Percentiles rank a stretch among this genome's conserved stretches.
These are phyloP conservation scores for Fistularia tabacaria DNA, from an alignment of 2,797 vertebrate genomes.

Conservation along the genomic window DNA sequence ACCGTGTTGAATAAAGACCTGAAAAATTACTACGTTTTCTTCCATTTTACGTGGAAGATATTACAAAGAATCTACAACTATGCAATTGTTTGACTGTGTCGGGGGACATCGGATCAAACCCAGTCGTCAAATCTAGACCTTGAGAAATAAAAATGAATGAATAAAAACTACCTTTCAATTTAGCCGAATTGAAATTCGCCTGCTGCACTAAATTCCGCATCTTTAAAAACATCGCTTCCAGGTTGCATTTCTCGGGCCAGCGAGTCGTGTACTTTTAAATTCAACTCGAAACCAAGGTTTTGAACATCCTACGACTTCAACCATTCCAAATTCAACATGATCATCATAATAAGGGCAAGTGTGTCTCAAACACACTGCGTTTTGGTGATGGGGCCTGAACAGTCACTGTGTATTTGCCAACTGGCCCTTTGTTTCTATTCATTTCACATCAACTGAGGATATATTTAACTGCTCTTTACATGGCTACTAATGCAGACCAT, in stretches of 20 bases:
- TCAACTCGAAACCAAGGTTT: conserved; percentile 8
- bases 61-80: too few relatives aligned
- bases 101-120: too few relatives aligned
- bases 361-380: conserved; percentile 7
- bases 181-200: conserved; percentile 1
- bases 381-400: conserved; percentile 15
- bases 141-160: too few relatives aligned
- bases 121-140: too few relatives aligned
- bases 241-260: neutral
- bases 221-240: neutral
- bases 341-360: conserved; percentile 5
- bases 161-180: conserved; percentile 12
- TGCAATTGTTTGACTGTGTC: too few relatives aligned
- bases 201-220: neutral
- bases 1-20: too few relatives aligned
- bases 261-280: conserved; percentile 2
- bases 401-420: conserved; percentile 6
- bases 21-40: too few relatives aligned
- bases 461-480: conserved; percentile 14
- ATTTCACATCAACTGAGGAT: conserved; percentile 15
- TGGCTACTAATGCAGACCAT: conserved; percentile 1
- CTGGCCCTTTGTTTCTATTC: conserved; percentile 7
- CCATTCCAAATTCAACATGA: conserved; percentile 7
- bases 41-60: too few relatives aligned
- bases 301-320: neutral